Evolutionary conservation across 2,113 vertebrate species (phyloP), one percentile per base, ranked within the genome.

Genomic region (Callaeas wilsoni): DNA sequence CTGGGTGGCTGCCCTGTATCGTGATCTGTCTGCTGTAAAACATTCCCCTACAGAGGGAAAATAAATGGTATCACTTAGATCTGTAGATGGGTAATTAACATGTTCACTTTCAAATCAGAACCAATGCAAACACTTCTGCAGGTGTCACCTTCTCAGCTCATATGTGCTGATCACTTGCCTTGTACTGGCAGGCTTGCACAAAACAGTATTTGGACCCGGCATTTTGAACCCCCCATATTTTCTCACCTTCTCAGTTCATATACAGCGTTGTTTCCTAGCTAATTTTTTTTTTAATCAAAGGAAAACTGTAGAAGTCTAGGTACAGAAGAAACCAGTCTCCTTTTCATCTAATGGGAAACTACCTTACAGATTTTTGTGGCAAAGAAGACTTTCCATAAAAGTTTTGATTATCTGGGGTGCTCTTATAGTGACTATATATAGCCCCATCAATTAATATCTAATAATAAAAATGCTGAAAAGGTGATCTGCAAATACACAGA

Each of bases 231-330:
- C 17, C 2, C 8, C 18, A 7, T n/a, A 41, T 29, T 49, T 67
- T 73, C 32, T 64, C 35, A 82, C 39, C 23, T 78, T 75, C 42
- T 12, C 23, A 60, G 25, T 29, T 87, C 52, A 56, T 7, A 60
- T 3, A 56, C 1, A 4, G 21, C 0, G 0, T 7, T 52, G 7
- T 37, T 94, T 59, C 19, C 59, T 53, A 44, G 3, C 21, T 9
- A 2, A 19, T 35, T n/a, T 29, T 42, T 42, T 56, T 32, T 9
- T 5, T 37, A 27, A 33, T 46, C 14, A 17, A 84, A 86, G 33
- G 42, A 33, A 56, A 52, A 62, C 62, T 63, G 17, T 1, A 86
- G 35, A 86, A 95, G 22, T 15, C 39, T 49, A 46, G 44, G 49
- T 37, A 90, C 13, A 49, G 57, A 87, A 87, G 33, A 83, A 82